phyloP scores from a whole-genome alignment of 2,113 vertebrate genomes.

The Poecile atricapillus region DNA sequence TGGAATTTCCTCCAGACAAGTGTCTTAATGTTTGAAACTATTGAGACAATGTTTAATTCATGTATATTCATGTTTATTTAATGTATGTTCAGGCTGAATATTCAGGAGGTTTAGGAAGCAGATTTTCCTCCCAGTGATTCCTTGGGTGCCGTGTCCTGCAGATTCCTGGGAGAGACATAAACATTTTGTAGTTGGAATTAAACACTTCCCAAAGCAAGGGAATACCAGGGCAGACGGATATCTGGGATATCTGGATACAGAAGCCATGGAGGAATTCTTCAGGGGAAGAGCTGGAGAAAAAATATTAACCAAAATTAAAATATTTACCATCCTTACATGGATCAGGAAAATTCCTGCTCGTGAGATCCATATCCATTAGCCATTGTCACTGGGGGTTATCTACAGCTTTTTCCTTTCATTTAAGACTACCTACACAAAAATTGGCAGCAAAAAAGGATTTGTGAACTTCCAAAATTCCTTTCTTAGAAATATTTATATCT shows the following conservation, averaged over 20 bases:
- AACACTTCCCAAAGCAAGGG: neutral
- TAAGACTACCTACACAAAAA: neutral
- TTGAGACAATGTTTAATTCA: neutral
- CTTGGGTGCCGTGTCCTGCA: neutral
- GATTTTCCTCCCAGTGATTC: neutral
- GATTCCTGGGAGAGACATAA: neutral
- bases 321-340: fast-evolving
- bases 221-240: neutral
- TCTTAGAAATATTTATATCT: neutral
- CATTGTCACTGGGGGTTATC: neutral
- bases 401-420: neutral
- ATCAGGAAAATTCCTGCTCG: neutral
- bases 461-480: neutral
- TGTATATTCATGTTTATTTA: neutral
- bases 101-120: neutral
- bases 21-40: neutral
- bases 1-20: neutral
- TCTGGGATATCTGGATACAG: neutral
- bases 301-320: neutral
- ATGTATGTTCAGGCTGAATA: neutral
- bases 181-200: neutral
- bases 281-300: neutral
- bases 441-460: neutral
- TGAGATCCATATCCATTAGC: neutral
- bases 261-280: neutral